Percentiles rank a stretch among this genome's conserved stretches.
Conservation (phyloP, 2,888 invertebrate species). For the Drosophila limbata region DNA sequence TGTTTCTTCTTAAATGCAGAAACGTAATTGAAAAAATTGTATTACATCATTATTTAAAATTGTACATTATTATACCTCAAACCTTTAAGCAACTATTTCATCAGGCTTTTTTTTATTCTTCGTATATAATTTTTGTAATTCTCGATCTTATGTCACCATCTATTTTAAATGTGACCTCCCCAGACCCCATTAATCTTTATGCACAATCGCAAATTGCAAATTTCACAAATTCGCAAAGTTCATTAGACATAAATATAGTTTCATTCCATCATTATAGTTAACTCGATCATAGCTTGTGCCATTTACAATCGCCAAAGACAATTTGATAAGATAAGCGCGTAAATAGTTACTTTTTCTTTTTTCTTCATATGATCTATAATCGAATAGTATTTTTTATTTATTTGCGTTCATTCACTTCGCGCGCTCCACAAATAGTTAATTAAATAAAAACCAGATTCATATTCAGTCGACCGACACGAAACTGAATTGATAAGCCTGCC, state of each 20-base stretch:
- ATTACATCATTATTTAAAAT: no score
- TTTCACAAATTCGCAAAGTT: conserved; percentile 13
- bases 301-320: conserved; percentile 17
- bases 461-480: conserved; percentile 29
- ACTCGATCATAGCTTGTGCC: conserved; percentile 4
- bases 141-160: conserved; percentile 17
- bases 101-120: not conserved
- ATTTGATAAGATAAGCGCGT: conserved; percentile 45
- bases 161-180: conserved; percentile 35
- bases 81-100: conserved; percentile 2
- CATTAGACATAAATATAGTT: conserved; percentile 17
- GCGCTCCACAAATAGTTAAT: conserved; percentile 37
- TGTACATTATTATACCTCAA: no score
- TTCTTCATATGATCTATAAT: conserved; percentile 30
- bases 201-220: conserved; percentile 25
- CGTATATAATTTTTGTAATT: conserved; percentile 14
- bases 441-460: conserved; percentile 39
- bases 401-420: conserved; percentile 64
- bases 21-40: not conserved
- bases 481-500: conserved; percentile 25
- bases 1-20: not conserved
- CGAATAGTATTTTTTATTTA: conserved; percentile 43
- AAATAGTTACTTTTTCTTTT: conserved; percentile 9
- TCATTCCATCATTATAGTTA: conserved; percentile 10
- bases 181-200: conserved; percentile 24